Base-by-base conservation (phyloP, 2,797 vertebrate species). In the Moxostoma hubbsi region DNA sequence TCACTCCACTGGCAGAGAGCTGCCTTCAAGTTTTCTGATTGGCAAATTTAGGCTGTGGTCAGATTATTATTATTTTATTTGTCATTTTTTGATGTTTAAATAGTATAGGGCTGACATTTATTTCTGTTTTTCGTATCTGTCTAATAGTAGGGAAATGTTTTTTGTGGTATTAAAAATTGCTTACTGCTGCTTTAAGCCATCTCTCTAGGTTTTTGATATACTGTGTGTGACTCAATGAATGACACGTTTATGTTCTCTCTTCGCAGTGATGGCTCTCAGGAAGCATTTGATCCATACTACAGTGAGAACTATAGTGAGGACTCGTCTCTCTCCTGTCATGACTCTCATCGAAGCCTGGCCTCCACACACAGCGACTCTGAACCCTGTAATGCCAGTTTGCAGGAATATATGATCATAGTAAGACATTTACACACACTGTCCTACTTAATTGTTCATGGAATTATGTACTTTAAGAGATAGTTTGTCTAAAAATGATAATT, bases 321-420 rank as follows among this genome's bases (percentile, higher is more conserved):
- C 0, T 98, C 97, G 2, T 98, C 97, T 0, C 88, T 96, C 0
- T 96, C 95, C 12, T 96, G 94, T 84, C 94, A 94, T 82, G 95
- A 87, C 5, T 97, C 96, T 8, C 95, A 92, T 79, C 94, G 92
- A 83, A 96, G 96, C 84, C 86, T 95, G 86, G 88, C 93, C 2
- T 95, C 94, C 0, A 90, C 91, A 18, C 92, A 92, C 89, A 96
- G 95, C 0, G 91, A 96, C 43, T 93, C 91, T 0, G 96, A 94
- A 74, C 95, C 96, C 79, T 93, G 91, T 0, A 89, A 92, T 1
- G 83, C 89, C 0, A 91, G 93, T 64, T 88, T 97, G 43, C 97
- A 98, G 88, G 96, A 98, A 79, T 98, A 99, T 89, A 97, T 99
- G 97, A 92, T 95, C 81, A 98, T 96, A n/a, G 97, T 96, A 82